Evolutionary conservation across 2,888 invertebrate genomes (phyloP).

Genomic region (Thymelicus lineola): DNA sequence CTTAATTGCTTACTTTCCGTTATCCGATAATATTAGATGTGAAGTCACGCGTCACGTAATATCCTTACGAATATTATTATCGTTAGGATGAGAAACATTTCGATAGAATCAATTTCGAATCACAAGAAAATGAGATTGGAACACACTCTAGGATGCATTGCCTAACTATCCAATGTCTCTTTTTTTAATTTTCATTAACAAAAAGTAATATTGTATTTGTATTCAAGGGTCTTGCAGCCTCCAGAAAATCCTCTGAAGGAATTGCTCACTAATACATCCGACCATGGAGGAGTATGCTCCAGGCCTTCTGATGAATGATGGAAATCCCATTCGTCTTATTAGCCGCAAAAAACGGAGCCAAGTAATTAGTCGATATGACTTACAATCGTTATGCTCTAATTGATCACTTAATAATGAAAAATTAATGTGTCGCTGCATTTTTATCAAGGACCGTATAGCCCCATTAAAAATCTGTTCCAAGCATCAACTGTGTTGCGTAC

Average conservation of each 20-base stretch:
- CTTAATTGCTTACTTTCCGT: too few species aligned
- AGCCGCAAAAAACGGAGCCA: too few species aligned
- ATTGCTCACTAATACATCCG: too few species aligned
- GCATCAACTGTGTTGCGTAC: background rate
- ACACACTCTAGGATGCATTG: background rate
- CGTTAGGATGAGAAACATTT: background rate
- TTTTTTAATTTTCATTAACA: background rate
- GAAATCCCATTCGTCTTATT: too few species aligned
- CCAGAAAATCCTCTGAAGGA: too few species aligned
- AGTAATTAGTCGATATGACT: too few species aligned
- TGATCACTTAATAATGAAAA: background rate
- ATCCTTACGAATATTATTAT: background rate
- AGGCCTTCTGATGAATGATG: too few species aligned
- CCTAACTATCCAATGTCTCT: background rate
- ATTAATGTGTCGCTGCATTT: background rate
- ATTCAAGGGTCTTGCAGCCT: too few species aligned
- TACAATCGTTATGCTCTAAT: too few species aligned
- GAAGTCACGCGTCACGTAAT: background rate
- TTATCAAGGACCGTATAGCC: background rate
- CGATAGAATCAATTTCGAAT: background rate
- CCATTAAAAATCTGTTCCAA: background rate
- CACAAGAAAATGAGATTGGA: background rate
- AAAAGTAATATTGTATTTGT: too few species aligned
- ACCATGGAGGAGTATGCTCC: too few species aligned
- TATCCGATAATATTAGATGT: background rate